Base-by-base conservation (phyloP, 2,113 vertebrate genomes). In the Vireo altiloquus region DNA sequence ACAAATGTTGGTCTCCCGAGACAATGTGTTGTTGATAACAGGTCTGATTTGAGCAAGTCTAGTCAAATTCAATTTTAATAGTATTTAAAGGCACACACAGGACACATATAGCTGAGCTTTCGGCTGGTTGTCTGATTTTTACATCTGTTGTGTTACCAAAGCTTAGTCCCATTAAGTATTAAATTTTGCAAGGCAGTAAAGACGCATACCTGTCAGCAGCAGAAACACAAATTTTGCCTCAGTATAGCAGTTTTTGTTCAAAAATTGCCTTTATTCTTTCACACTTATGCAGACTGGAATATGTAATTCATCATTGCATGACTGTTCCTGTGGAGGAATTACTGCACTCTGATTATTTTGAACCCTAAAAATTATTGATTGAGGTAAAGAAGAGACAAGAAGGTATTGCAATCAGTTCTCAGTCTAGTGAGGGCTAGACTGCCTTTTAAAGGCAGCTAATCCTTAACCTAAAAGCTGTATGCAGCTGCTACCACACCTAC, bases 1-100 rank as follows among this genome's bases (percentile, higher is more conserved):
- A 97, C 93, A 97, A 95, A 95, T 66, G 64, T 89, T 93, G 76
- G 71, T 96, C 96, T 96, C 93, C 71, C 64, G 96, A 97, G 63
- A 72, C 86, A 95, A 79, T 90, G 60, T 96, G 93, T 69, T 92
- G 76, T 95, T 95, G 94, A 96, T 96, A 97, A 96, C 82, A 92
- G 79, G 71, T 79, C 82, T 95, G 94, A 96, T 92, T 87, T 75
- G 87, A 94, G 92, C 85, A 89, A 89, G 93, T 81, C 85, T 92
- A 65, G 39, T 96, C 87, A 70, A 92, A 97, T 88, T 91, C 93
- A 46, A 97, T 98, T 97, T 97, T 94, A 80, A 39, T 69, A 94
- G 80, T 95, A 93, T 91, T 93, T 95, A 94, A 94, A 92, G 74
- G 69, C 65, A 82, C 75, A 96, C 2, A 3, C 70, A 96, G 24